Percentiles rank a stretch among this genome's conserved stretches.
These are phyloP conservation scores for Dasysyrphus albostriatus DNA, from an alignment of 2,888 invertebrate species.

Conservation along the genomic window DNA sequence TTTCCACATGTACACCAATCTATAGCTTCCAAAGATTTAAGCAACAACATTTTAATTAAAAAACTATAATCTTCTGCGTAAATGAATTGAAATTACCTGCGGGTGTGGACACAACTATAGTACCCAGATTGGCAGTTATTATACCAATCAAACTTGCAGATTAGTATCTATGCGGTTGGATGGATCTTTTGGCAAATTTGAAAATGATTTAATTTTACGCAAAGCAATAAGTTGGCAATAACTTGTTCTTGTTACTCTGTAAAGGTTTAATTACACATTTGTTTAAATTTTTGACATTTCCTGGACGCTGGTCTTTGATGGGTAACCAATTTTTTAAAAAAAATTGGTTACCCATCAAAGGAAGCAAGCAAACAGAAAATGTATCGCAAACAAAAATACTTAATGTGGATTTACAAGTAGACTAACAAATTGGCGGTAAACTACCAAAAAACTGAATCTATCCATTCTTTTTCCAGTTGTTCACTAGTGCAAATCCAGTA, in stretches of 20 bases:
- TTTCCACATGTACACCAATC: background rate
- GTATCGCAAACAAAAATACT: too few species aligned
- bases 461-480: too few species aligned
- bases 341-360: too few species aligned
- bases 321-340: background rate
- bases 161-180: constrained; percentile 45
- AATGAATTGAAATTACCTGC: constrained; percentile 46
- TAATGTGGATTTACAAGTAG: too few species aligned
- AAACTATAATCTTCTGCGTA: constrained; percentile 33
- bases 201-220: constrained; percentile 33
- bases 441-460: too few species aligned
- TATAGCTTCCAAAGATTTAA: constrained; percentile 31
- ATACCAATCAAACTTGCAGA: constrained; percentile 35
- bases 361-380: background rate
- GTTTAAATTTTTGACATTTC: constrained; percentile 13
- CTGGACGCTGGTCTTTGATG: background rate
- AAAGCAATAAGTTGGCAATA: constrained; percentile 3
- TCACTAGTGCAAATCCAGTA: too few species aligned
- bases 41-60: constrained; percentile 52
- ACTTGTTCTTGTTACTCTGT: constrained; percentile 23
- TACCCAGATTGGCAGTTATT: constrained; percentile 24
- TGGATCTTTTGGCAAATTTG: constrained; percentile 22
- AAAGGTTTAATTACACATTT: constrained; percentile 22
- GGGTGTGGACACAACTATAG: constrained; percentile 43
- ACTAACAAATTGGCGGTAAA: too few species aligned